Evolutionary conservation across 2,797 vertebrate genomes (phyloP).

Genomic region (Coreius guichenoti): DNA sequence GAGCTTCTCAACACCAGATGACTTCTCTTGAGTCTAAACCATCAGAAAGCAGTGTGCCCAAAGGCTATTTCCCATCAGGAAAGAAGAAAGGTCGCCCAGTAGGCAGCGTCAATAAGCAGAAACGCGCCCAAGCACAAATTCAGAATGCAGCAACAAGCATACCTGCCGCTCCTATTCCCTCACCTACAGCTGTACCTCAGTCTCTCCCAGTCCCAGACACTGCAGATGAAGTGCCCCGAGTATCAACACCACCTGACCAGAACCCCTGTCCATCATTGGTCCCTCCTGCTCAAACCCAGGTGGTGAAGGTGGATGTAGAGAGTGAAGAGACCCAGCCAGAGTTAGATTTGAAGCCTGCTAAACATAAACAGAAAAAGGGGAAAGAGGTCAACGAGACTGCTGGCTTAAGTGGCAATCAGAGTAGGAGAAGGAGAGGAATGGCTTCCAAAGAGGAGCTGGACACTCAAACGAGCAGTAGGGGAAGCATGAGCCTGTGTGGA

Average conservation of each 20-base stretch:
- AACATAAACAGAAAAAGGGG: constrained; percentile 72
- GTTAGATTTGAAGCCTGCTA: constrained; percentile 71
- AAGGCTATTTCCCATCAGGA: constrained; percentile 98
- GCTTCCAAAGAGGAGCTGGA: constrained; percentile 83
- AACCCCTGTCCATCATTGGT: constrained; percentile 61
- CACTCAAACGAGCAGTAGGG: constrained; percentile 57
- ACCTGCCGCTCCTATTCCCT: constrained; percentile 57
- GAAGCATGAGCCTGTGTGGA: constrained; percentile 63
- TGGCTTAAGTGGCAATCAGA: constrained; percentile 68
- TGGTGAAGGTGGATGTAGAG: constrained; percentile 75
- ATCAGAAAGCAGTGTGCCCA: constrained; percentile 82
- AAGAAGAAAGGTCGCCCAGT: constrained; percentile 98
- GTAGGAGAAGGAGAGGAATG: constrained; percentile 76
- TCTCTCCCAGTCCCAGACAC: constrained; percentile 52
- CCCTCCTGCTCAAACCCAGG: constrained; percentile 71
- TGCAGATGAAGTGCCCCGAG: constrained; percentile 52
- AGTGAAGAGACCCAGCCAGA: constrained; percentile 77
- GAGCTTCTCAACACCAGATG: constrained; percentile 74
- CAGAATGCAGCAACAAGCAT: constrained; percentile 63
- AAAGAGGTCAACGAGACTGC: constrained; percentile 71
- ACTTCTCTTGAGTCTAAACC: constrained; percentile 75
- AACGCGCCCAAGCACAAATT: constrained; percentile 80
- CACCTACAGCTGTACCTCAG: constrained; percentile 61
- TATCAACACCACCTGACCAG: constrained; percentile 59
- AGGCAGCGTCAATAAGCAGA: constrained; percentile 98